Conservation (phyloP, 2,888 invertebrate genomes). For the Eupithecia abbreviata region DNA sequence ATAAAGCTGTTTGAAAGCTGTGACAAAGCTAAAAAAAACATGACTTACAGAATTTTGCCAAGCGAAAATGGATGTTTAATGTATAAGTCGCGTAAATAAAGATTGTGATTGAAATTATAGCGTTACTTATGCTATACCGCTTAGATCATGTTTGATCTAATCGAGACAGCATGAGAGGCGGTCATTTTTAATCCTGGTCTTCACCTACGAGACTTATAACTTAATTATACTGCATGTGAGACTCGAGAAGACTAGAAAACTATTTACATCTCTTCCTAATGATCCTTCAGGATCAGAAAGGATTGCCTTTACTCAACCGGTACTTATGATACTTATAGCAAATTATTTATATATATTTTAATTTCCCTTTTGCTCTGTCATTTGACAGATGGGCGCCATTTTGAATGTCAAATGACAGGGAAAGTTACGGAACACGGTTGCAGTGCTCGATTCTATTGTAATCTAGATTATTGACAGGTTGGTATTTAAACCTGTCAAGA, state of each 20-base stretch:
- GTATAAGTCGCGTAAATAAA: background rate
- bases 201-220: background rate
- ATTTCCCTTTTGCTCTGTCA: background rate
- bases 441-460: background rate
- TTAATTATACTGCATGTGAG: background rate
- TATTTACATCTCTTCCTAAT: background rate
- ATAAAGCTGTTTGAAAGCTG: too few relatives aligned
- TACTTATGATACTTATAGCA: constrained; percentile 17
- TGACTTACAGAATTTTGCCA: background rate
- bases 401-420: background rate
- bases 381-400: background rate
- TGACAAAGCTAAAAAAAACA: background rate
- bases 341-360: constrained; percentile 8
- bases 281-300: background rate
- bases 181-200: background rate
- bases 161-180: background rate
- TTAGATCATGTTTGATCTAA: background rate
- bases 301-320: constrained; percentile 2
- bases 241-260: background rate
- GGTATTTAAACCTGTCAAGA: background rate
- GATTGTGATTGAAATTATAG: background rate
- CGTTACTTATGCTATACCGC: background rate
- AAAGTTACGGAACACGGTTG: background rate
- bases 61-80: background rate
- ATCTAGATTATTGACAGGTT: background rate